These are phyloP conservation scores for Drosophila sp. DNA, from an alignment of 1,140 invertebrate species.

Conservation along the genomic window DNA sequence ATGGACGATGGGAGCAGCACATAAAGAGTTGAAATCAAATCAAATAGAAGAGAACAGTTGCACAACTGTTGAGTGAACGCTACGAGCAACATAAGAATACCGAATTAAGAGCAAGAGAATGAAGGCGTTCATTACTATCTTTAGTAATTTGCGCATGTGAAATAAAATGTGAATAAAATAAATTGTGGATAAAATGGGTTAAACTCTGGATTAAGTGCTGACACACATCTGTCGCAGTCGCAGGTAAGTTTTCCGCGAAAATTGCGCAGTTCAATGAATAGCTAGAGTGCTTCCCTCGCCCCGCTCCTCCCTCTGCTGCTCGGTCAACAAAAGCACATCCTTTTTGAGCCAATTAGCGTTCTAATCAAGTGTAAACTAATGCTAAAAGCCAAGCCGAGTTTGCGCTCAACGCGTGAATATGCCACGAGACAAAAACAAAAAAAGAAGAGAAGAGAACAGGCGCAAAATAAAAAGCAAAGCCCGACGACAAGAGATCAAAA, in stretches of 20 bases:
- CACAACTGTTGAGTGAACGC: conserved; percentile 15
- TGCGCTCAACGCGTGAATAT: conserved; percentile 78
- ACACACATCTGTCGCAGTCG: conserved; percentile 39
- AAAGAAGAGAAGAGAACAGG: conserved; percentile 12
- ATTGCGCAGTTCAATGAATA: conserved; percentile 63
- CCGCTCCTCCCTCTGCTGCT: background rate
- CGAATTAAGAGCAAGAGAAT: no score
- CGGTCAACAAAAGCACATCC: background rate
- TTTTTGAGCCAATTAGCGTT: conserved; percentile 71
- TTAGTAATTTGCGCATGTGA: background rate
- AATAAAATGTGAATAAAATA: no score
- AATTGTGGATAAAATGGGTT: background rate
- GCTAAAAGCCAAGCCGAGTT: conserved; percentile 79
- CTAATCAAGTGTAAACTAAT: conserved; percentile 83
- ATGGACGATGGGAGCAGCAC: conserved; percentile 17
- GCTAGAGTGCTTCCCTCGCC: conserved; percentile 10
- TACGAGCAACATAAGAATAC: background rate
- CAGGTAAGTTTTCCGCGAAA: conserved; percentile 62
- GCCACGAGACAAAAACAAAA: conserved; percentile 72
- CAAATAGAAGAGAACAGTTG: conserved; percentile 4
- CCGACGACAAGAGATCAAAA: conserved; percentile 6
- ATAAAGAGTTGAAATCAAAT: conserved; percentile 33
- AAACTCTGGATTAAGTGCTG: conserved; percentile 22
- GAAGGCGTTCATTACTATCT: no score
- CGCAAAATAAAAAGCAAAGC: conserved; percentile 17